A percentile compares a stretch with the other conserved stretches of the same genome.
Conservation (phyloP, 2,888 invertebrate species). For the Actias luna region DNA sequence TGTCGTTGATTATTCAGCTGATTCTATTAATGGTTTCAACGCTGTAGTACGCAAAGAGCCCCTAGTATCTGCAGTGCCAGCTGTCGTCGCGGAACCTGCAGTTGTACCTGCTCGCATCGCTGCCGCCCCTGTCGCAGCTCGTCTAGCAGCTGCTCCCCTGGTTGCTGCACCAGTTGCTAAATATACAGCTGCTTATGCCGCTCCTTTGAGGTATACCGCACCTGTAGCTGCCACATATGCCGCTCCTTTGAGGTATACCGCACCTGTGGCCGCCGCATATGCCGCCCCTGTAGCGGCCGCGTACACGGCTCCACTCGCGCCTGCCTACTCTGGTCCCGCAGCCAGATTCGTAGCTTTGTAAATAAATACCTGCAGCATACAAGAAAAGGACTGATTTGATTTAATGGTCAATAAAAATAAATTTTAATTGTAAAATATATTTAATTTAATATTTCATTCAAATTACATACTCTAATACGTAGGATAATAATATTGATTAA, state of each 20-base stretch:
- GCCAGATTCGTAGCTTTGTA: conserved; percentile 54
- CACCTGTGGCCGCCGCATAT: conserved; percentile 40
- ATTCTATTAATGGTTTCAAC: conserved; percentile 65
- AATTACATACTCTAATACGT: not conserved
- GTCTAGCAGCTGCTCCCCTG: conserved; percentile 36
- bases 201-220: conserved; percentile 40
- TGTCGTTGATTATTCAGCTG: conserved; percentile 63
- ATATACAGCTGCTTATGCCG: conserved; percentile 50
- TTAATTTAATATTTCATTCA: conserved; percentile 9
- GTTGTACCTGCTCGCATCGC: conserved; percentile 23
- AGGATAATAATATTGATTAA: not conserved
- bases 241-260: conserved; percentile 37
- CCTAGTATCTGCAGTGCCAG: conserved; percentile 32
- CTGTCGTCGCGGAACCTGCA: conserved; percentile 25
- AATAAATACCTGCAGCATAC: conserved; percentile 28
- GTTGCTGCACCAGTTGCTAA: conserved; percentile 37
- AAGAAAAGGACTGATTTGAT: conserved; percentile 46
- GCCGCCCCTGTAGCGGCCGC: conserved; percentile 34
- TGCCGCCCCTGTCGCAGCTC: conserved; percentile 26
- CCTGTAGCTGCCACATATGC: conserved; percentile 43
- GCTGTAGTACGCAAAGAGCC: conserved; percentile 65
- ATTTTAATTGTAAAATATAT: conserved; percentile 29
- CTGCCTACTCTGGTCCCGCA: conserved; percentile 44
- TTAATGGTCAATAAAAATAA: conserved; percentile 54
- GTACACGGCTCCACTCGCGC: too few species aligned